Conservation (phyloP, 2,888 invertebrate species). For the Synergus laeviventris region DNA sequence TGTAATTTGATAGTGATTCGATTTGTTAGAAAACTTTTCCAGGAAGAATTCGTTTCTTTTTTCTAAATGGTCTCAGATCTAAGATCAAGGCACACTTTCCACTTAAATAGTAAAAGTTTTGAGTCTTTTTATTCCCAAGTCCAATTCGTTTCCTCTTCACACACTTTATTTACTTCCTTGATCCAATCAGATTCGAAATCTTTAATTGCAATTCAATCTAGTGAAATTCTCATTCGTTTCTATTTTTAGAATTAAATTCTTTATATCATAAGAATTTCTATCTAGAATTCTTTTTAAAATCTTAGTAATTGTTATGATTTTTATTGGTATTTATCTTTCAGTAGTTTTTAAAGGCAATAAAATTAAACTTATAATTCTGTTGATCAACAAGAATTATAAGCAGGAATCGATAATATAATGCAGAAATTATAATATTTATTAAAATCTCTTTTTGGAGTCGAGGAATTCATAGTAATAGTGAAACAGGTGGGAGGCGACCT, state of each 20-base stretch:
- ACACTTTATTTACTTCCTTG: background rate
- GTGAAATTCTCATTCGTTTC: background rate
- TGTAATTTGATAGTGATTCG: background rate
- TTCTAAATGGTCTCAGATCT: background rate
- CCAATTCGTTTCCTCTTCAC: background rate
- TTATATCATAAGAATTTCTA: too few relatives aligned
- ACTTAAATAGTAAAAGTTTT: background rate
- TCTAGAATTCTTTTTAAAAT: too few relatives aligned
- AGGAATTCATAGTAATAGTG: slow-evolving; percentile 13
- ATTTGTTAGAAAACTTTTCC: background rate
- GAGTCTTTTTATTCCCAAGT: background rate
- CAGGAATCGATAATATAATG: background rate
- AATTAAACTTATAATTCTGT: background rate
- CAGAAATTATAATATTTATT: slow-evolving; percentile 4
- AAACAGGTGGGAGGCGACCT: slow-evolving; percentile 38
- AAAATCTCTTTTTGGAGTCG: slow-evolving; percentile 15
- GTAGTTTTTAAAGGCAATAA: background rate
- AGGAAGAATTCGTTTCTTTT: background rate
- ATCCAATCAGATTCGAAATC: background rate
- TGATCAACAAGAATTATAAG: slow-evolving; percentile 6
- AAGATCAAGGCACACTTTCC: background rate
- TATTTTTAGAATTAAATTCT: background rate
- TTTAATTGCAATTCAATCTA: background rate
- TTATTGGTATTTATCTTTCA: too few relatives aligned
- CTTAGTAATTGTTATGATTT: too few relatives aligned